A percentile compares a stretch with the other conserved stretches of the same genome.
Evolutionary conservation across 2,113 vertebrate species (phyloP).

Genomic region (Mustela lutreola): DNA sequence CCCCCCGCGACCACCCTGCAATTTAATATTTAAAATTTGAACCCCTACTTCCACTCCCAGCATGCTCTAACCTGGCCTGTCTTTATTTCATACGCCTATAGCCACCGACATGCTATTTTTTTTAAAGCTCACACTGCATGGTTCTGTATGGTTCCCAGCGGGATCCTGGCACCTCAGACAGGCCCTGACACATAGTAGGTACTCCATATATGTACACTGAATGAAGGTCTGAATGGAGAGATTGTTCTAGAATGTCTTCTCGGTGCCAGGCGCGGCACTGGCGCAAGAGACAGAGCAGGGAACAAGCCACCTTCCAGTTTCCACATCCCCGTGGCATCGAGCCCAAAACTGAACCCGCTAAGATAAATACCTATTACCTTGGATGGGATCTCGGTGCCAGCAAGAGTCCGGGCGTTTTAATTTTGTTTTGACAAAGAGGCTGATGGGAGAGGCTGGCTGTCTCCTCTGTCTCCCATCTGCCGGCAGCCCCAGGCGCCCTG

Average conservation of each 20-base stretch:
- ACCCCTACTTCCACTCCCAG: neutral
- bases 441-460: conserved; percentile 65
- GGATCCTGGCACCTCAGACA: too few species aligned
- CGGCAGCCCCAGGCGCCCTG: neutral
- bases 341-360: conserved; percentile 26
- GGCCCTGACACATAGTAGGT: neutral
- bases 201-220: neutral
- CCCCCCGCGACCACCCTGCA: neutral
- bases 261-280: neutral
- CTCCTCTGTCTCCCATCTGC: conserved; percentile 50
- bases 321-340: neutral
- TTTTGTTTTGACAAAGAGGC: conserved; percentile 82
- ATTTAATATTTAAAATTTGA: neutral
- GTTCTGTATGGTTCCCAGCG: neutral
- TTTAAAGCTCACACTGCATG: neutral
- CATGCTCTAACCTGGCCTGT: fast-evolving
- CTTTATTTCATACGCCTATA: neutral
- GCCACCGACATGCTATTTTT: fast-evolving
- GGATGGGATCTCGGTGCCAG: conserved; percentile 38
- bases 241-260: neutral
- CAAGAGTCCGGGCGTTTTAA: conserved; percentile 64
- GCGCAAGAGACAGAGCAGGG: neutral
- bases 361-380: conserved; percentile 77
- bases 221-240: neutral
- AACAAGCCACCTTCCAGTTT: neutral